Conservation (phyloP, 2,113 vertebrate species). For the Saimiri boliviensis region DNA sequence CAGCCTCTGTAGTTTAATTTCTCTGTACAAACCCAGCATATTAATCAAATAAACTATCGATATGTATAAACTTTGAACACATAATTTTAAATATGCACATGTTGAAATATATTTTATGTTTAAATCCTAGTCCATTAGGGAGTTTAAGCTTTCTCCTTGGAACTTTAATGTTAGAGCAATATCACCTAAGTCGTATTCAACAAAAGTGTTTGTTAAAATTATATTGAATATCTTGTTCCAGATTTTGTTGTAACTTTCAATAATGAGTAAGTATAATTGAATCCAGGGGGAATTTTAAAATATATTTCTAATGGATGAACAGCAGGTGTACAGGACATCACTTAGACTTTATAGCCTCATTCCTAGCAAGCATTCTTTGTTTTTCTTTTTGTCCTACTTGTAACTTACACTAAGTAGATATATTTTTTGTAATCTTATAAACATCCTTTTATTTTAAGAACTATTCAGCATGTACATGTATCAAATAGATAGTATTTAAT, state of each 20-base stretch:
- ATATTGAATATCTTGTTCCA: not conserved
- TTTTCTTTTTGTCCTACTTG: not conserved
- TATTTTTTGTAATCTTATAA: not conserved
- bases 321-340: not conserved
- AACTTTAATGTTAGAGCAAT: not conserved
- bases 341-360: not conserved
- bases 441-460: conserved; percentile 40
- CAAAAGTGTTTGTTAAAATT: not conserved
- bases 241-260: not conserved
- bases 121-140: not conserved
- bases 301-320: not conserved
- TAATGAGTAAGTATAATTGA: not conserved
- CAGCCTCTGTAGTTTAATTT: not conserved
- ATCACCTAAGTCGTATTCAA: not conserved
- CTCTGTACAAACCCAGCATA: not conserved
- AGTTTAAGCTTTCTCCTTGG: not conserved
- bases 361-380: not conserved
- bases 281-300: not conserved
- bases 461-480: not conserved
- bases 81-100: conserved; percentile 32
- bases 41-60: conserved; percentile 10
- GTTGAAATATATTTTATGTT: not conserved
- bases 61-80: not conserved
- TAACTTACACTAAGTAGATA: not conserved
- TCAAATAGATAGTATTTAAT: not conserved